Evolutionary conservation across 2,113 vertebrate genomes (phyloP).

Genomic region (Electrona antarctica): DNA sequence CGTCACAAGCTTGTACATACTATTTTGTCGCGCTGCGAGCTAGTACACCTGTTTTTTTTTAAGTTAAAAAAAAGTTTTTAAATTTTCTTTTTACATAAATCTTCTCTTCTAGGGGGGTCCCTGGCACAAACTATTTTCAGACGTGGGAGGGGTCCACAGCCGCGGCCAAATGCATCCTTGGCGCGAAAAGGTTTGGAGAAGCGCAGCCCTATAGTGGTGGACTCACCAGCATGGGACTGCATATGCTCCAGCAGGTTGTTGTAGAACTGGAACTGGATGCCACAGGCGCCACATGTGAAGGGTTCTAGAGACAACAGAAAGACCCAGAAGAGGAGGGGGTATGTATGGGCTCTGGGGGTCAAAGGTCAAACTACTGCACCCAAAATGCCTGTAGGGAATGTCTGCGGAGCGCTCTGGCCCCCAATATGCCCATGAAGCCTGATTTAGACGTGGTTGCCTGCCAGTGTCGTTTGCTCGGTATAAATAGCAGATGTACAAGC

Average conservation of each 20-base stretch:
- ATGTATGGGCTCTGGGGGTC: slow-evolving; percentile 45
- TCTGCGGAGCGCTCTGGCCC: slow-evolving; percentile 5
- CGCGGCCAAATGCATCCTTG: no score
- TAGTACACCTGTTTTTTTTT: no score
- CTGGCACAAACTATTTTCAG: no score
- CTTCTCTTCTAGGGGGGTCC: no score
- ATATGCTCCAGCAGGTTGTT: slow-evolving; percentile 99
- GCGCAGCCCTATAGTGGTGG: background rate
- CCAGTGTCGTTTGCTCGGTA: background rate
- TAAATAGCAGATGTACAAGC: no score
- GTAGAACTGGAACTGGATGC: slow-evolving; percentile 99
- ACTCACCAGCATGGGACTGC: slow-evolving; percentile 98
- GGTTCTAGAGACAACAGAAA: slow-evolving; percentile 88
- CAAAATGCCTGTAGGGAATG: background rate
- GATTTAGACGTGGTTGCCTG: background rate
- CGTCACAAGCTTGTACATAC: no score
- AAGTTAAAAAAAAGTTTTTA: no score
- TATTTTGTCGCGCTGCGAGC: no score
- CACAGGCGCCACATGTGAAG: slow-evolving; percentile 97
- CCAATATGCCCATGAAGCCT: no score
- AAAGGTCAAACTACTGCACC: slow-evolving; percentile 34
- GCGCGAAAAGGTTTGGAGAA: no score
- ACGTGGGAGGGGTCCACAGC: no score
- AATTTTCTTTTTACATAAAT: no score
- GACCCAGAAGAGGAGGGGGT: slow-evolving; percentile 67